Base-by-base conservation (phyloP, 2,113 vertebrate species). In the Lates calcarifer region DNA sequence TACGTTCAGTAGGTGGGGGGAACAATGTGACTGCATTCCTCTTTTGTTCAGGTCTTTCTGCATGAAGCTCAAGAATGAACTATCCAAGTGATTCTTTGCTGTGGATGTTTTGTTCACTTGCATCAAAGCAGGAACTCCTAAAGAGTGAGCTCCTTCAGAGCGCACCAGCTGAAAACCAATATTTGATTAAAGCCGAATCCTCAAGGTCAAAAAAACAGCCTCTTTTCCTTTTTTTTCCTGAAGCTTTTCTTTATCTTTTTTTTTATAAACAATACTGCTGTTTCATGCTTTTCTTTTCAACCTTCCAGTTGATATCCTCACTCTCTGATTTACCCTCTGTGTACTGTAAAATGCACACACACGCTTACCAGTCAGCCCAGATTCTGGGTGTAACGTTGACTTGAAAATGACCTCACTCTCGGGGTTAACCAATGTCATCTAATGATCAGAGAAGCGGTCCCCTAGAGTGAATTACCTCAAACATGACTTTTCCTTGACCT, bases 401-500 rank as follows among this genome's bases (percentile, higher is more conserved):
- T 86, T 63, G 65, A 85, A 81, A 84, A 89, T 95, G 93, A 95
- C 93, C 93, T 94, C 92, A 94, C 91, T 87, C 81, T 82, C 64
- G 53, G 88, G 94, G 94, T 95, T 91, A 94, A 94, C 92, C 92
- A 87, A 76, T 93, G 94, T 93, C 91, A 90, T 90, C 87, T 88
- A 89, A 90, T 93, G 92, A 95, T 94, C 94, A 95, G 78, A 94
- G 91, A 47, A 49, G 81, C 67, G 35, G 69, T 90, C 86, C 91
- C 88, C 90, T 45, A 15, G 83, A 91, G 93, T 92, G 90, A 92
- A 94, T 95, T 94, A 93, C 94, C 92, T 95, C 92, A 95, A 94
- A 94, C 92, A 93, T 93, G 92, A 94, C 94, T 95, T 93, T 91
- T 93, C 91, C 88, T 93, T 94, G 94, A 95, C 94, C 94, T 82